A percentile compares a stretch with the other conserved stretches of the same genome.
phyloP scores from a whole-genome alignment of 1,140 invertebrate species.

The Papilio aristodemus region DNA sequence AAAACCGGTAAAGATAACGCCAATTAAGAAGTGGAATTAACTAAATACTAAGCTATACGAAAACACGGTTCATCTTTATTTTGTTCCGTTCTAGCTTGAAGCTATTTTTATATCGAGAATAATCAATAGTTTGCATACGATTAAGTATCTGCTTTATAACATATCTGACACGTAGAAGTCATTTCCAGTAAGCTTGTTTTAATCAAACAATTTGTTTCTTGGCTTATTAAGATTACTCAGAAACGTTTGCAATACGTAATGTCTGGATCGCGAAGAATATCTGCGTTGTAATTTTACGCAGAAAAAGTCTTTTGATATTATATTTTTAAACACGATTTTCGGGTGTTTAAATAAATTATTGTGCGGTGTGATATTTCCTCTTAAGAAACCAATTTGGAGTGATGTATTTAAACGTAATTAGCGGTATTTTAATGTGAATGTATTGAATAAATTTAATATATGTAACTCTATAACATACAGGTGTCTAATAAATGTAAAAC shows the following conservation, averaged over 20 bases:
- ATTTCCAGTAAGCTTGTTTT: not conserved
- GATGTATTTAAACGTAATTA: not conserved
- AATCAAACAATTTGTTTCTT: not conserved
- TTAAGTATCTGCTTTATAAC: not conserved
- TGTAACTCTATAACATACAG: no score
- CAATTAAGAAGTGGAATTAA: no score
- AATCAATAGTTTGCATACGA: not conserved
- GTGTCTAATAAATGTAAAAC: no score
- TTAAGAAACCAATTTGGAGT: not conserved
- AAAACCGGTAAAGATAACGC: no score
- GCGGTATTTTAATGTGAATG: not conserved
- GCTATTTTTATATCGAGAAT: no score
- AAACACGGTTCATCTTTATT: no score
- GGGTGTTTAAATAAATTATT: not conserved
- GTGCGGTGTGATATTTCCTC: not conserved
- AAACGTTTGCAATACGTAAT: not conserved
- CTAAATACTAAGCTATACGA: no score
- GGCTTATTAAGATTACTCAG: not conserved
- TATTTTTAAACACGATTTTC: conserved; percentile 3
- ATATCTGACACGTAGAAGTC: no score
- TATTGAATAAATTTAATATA: no score
- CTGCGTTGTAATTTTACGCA: not conserved
- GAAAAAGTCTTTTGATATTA: not conserved
- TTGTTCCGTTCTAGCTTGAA: no score
- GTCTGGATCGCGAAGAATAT: not conserved